Evolutionary conservation across 2,888 invertebrate species (phyloP), one percentile per base, ranked within the genome.

Genomic region (Ophioninae sp.): DNA sequence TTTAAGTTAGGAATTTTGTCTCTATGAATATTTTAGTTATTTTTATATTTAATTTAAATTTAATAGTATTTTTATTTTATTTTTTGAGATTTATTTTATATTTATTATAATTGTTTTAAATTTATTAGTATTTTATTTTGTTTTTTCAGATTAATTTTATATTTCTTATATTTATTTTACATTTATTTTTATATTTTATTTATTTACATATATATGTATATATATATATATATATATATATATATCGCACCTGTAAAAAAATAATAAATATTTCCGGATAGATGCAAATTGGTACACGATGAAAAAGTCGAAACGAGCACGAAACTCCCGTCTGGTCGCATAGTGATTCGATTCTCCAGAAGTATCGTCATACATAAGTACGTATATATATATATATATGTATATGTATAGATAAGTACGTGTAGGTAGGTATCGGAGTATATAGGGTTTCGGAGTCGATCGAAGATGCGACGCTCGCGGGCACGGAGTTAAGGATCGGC

Each of bases 401-500:
- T n/a, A 56, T 30, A 41, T 37, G 37, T 9, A 20, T 20, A 20
- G 41, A 41, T 22, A 30, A 5, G 23, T 69, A 69, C 30, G 30
- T 56, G 39, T 30, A 20, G n/a, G 7, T 23, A 39, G 22, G 41
- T 41, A n/a, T 6, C 20, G 8, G 30, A 22, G 59, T 20, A 68
- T n/a, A 44, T 10, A 23, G 30, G 37, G 64, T 68, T 73, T 22
- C 61, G 30, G 30, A 30, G 61, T 51, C 59, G 79, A 79, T 79
- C 79, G 79, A 79, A 73, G 77, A 64, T 71, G 59, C 78, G 81
- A 73, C 67, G 75, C 78, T 74, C 81, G 58, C 65, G 39, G 81
- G 78, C 81, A 81, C 78, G 39, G 41, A 84, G 81, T 84, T 84
- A 84, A 84, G 81, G 83, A 81, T 83, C 83, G 77, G 17, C 81